Base-by-base conservation (phyloP, 2,797 vertebrate species). In the Enteromius paludinosus region DNA sequence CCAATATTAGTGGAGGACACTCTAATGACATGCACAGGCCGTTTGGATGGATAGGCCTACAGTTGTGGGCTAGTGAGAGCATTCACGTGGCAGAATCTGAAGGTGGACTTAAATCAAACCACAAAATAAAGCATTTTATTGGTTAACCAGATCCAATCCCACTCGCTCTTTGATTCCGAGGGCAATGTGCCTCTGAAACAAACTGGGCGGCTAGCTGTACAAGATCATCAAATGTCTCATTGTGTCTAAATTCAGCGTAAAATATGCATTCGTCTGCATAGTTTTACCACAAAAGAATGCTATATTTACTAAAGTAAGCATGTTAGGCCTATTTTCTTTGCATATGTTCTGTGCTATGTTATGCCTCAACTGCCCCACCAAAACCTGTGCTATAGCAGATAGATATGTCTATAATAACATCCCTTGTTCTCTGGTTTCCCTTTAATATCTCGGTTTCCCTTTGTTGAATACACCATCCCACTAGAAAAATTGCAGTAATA, bases 401-500 rank as follows among this genome's bases (percentile, higher is more conserved):
- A 79, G 83, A 85, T 87, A 84, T 70, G 83, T 85, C 49, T 83
- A 75, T 81, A 81, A 56, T 74, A 83, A 61, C 47, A 81, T 77
- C 77, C 76, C 80, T 78, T 69, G 52, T 71, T 85, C 79, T 77
- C 15, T 33, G 11, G 56, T 81, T 85, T 86, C 81, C 43, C 62
- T 64, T 69, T 75, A 82, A 81, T 76, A 84, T 82, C 79, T 49
- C 30, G 10, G 81, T 88, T 61, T 47, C 45, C 45, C 45, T 47
- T 47, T 54, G 54, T 84, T 69, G 77, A 89, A 84, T 75, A 87
- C 70, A 84, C 82, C 73, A 72, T 86, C 88, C 84, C 41, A 86
- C 87, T 77, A 84, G 54, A 82, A 83, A 89, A 87, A 20, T 82
- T 83, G 84, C 61, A 18, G 84, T 87, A 88, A 88, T 88, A 88